These are phyloP conservation scores for Pinctada fucata DNA, from an alignment of 2,888 invertebrate species.

Conservation along the genomic window DNA sequence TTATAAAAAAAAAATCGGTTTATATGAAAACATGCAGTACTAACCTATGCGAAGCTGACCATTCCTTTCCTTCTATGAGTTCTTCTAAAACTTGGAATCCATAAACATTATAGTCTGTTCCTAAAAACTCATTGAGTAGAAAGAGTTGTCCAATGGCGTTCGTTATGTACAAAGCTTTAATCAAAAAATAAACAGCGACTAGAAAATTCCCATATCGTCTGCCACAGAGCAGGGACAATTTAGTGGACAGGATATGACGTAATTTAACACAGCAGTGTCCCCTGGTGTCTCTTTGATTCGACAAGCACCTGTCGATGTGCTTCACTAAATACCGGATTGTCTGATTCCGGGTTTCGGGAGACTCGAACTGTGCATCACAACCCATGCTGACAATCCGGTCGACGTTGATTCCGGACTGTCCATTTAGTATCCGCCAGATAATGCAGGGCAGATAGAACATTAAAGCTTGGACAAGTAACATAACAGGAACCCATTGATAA, in stretches of 20 bases:
- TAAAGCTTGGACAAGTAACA: constrained; percentile 77
- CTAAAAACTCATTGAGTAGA: constrained; percentile 78
- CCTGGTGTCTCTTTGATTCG: constrained; percentile 72
- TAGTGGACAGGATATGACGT: constrained; percentile 70
- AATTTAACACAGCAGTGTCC: constrained; percentile 71
- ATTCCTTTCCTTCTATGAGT: constrained; percentile 74
- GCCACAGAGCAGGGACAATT: constrained; percentile 73
- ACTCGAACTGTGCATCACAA: constrained; percentile 77
- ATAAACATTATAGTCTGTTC: constrained; percentile 74
- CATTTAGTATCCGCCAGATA: constrained; percentile 78
- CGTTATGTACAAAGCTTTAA: constrained; percentile 76
- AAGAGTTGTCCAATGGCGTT: constrained; percentile 78
- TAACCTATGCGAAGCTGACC: constrained; percentile 63
- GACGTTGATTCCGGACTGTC: constrained; percentile 79
- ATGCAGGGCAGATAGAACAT: constrained; percentile 79
- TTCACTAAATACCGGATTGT: constrained; percentile 78
- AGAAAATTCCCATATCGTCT: constrained; percentile 78
- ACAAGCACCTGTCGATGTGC: constrained; percentile 78
- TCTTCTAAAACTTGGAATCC: constrained; percentile 78
- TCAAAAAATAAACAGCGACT: constrained; percentile 76
- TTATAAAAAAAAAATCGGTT: background rate
- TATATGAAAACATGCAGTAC: background rate
- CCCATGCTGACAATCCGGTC: constrained; percentile 74
- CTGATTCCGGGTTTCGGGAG: constrained; percentile 77
- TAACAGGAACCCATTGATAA: constrained; percentile 77